Conservation (phyloP, 2,888 invertebrate genomes). For the Tineola bisselliella region DNA sequence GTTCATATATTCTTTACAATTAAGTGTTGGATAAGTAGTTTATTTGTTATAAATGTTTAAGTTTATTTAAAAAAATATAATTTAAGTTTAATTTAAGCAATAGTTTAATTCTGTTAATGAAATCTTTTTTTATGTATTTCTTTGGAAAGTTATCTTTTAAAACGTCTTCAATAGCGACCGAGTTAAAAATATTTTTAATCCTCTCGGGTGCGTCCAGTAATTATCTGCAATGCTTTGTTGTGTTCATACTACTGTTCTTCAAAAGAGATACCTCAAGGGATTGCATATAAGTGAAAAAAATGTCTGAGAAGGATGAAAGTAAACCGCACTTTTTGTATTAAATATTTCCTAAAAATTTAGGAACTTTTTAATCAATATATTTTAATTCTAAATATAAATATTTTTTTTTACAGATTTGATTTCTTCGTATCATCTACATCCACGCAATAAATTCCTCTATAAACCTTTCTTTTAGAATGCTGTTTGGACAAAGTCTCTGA, state of each 20-base stretch:
- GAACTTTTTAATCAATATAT: no score
- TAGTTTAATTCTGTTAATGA: no score
- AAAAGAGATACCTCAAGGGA: neutral
- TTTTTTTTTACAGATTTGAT: constrained; percentile 19
- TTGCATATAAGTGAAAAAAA: neutral
- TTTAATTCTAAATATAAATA: no score
- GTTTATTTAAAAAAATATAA: no score
- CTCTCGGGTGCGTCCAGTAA: neutral
- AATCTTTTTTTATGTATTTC: no score
- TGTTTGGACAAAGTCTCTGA: neutral
- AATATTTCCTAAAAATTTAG: no score
- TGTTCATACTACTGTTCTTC: neutral
- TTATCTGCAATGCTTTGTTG: neutral
- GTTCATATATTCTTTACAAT: no score
- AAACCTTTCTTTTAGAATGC: neutral
- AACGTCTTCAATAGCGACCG: no score
- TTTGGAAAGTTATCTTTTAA: no score
- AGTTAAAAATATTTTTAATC: neutral
- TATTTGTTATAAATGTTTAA: no score
- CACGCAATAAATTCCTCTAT: neutral
- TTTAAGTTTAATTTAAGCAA: no score
- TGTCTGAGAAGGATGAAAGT: neutral
- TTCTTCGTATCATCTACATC: neutral
- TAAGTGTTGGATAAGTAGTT: no score
- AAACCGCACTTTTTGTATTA: neutral